Evolutionary conservation across 2,797 vertebrate species (phyloP), one percentile per base, ranked within the genome.

Genomic region (Macropodus opercularis): DNA sequence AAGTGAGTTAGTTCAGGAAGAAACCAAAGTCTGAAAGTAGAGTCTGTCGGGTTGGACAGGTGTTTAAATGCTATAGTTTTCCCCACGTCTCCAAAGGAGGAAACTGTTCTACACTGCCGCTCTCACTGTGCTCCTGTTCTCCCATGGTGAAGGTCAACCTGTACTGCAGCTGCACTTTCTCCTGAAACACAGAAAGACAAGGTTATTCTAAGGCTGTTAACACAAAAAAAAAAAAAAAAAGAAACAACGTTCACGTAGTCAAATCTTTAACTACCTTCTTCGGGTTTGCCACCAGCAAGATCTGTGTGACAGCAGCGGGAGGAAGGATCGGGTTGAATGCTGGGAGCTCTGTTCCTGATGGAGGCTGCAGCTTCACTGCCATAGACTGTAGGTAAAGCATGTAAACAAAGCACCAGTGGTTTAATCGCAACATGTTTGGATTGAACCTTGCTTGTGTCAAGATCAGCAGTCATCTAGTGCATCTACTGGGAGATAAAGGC

Each of bases 251-350:
- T n/a, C n/a, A n/a, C n/a, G n/a, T n/a, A n/a, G n/a, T n/a, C n/a
- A n/a, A 19, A 22, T 48, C 4, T 27, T 3, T 0, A 26, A 34
- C 22, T 65, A 98, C 98, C 95, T 96, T 98, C 89, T 94, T 93
- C 50, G 96, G 97, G 87, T 99, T 99, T 55, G 96, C 96, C 0
- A 99, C 93, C 74, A 99, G 93, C 85, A 99, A 89, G 81, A 99
- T 94, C 86, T 99, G 98, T 51, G 97, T 98, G 90, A 99, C 91
- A n/a, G 98, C 96, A 43, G 96, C 94, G 17, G 98, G 97, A 63
- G 96, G 95, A 54, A 98, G 87, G 8, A 98, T 92, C 62, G 98
- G 98, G 85, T 97, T 99, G 81, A 97, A 99, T 0, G 96, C 94
- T 0, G 97, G 96, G 58, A 99, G 94, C 81, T 98, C 95, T 0